phyloP scores from a whole-genome alignment of 2,113 vertebrate species.

The Pseudorectes ferrugineus region DNA sequence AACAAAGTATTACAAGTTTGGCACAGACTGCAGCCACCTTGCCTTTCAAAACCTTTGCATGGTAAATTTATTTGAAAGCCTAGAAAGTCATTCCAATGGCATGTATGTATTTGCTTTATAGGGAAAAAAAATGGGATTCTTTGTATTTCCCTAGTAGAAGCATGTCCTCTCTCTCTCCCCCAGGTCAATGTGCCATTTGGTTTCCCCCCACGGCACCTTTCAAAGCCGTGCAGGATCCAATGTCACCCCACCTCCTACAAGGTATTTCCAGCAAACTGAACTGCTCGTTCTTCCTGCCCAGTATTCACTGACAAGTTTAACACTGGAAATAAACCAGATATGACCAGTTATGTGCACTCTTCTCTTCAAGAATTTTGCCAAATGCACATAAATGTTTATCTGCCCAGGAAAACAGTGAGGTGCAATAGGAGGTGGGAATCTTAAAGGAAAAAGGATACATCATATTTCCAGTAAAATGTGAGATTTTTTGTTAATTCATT shows the following conservation, averaged over 20 bases:
- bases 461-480: not conserved
- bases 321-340: not conserved
- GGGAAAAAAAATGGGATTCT: not conserved
- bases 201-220: not conserved
- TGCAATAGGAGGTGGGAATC: not conserved
- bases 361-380: not conserved
- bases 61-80: not conserved
- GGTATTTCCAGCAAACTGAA: not conserved
- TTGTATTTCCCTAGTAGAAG: not conserved
- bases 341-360: not conserved
- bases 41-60: not conserved
- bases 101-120: not conserved
- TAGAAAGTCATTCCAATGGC: not conserved
- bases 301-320: not conserved
- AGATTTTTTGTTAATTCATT: not conserved
- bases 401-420: not conserved
- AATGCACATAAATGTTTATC: not conserved
- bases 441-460: not conserved
- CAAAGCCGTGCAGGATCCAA: not conserved
- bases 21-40: not conserved
- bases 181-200: not conserved
- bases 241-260: not conserved
- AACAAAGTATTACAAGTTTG: not conserved
- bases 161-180: accelerated
- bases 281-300: not conserved